A percentile compares a stretch with the other conserved stretches of the same genome.
These are phyloP conservation scores for Alcis repandata DNA, from an alignment of 2,888 invertebrate genomes.

Conservation along the genomic window DNA sequence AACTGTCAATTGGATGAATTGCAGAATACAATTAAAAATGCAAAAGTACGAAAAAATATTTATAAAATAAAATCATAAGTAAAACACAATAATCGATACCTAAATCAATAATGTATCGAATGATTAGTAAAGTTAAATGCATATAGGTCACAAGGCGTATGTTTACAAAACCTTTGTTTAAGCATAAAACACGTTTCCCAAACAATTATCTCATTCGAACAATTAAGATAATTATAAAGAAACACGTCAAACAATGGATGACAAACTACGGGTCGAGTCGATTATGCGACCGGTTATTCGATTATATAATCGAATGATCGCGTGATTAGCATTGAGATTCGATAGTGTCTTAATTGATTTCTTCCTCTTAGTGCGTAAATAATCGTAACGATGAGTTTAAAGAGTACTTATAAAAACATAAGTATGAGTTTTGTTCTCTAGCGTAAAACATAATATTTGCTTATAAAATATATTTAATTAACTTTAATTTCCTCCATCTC, in stretches of 20 bases:
- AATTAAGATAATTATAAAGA: slow-evolving; percentile 32
- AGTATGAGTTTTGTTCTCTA: too few relatives aligned
- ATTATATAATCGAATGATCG: slow-evolving; percentile 34
- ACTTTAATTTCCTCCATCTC: too few relatives aligned
- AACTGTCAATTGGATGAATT: too few relatives aligned
- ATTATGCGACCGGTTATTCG: slow-evolving; percentile 27
- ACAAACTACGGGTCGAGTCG: slow-evolving; percentile 26
- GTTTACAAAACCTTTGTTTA: slow-evolving; percentile 10
- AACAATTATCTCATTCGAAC: slow-evolving; percentile 28
- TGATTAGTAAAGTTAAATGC: neutral
- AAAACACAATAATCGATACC: neutral
- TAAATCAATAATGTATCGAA: neutral
- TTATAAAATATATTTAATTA: too few relatives aligned
- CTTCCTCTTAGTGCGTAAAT: slow-evolving; percentile 7
- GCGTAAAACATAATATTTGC: too few relatives aligned
- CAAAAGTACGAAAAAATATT: too few relatives aligned
- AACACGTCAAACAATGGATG: slow-evolving; percentile 33
- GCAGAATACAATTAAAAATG: too few relatives aligned
- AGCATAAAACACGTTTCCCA: slow-evolving; percentile 34
- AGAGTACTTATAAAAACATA: too few relatives aligned
- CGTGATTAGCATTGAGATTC: slow-evolving; percentile 21
- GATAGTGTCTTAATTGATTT: slow-evolving; percentile 15
- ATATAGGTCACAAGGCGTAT: slow-evolving; percentile 20
- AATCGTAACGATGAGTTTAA: too few relatives aligned
- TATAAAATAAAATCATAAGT: too few relatives aligned